These are phyloP conservation scores for Hoplodrina ambigua DNA, from an alignment of 2,888 invertebrate genomes.

Conservation along the genomic window DNA sequence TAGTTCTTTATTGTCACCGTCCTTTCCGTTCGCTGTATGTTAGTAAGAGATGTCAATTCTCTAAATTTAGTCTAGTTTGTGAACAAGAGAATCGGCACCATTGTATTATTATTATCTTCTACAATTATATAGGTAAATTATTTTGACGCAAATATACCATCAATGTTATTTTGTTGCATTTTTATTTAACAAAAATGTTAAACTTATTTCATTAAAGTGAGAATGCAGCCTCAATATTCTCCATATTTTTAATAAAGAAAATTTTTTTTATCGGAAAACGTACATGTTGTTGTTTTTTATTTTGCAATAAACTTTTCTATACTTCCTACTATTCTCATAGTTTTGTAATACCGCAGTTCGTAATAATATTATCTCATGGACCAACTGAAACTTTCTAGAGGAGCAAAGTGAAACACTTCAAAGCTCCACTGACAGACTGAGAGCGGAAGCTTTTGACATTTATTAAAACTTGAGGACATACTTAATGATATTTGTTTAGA, in stretches of 20 bases:
- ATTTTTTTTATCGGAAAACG: neutral
- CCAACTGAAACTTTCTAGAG: slow-evolving; percentile 34
- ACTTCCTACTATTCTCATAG: neutral
- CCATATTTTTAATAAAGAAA: neutral
- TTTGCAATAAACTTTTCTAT: neutral
- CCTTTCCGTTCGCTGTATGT: too few species aligned
- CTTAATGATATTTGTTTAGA: slow-evolving; percentile 55
- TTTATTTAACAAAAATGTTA: neutral
- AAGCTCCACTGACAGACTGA: slow-evolving; percentile 35
- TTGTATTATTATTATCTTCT: too few species aligned
- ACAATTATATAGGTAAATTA: slow-evolving; percentile 3
- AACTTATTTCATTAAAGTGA: too few species aligned
- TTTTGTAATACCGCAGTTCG: slow-evolving; percentile 17
- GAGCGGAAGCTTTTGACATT: slow-evolving; percentile 50
- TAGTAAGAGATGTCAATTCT: too few species aligned
- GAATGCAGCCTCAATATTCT: slow-evolving; percentile 25
- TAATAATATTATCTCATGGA: slow-evolving; percentile 8
- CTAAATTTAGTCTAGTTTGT: too few species aligned
- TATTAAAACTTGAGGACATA: slow-evolving; percentile 57
- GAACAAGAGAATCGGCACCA: too few species aligned
- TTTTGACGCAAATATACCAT: slow-evolving; percentile 9
- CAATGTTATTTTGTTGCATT: slow-evolving; percentile 8
- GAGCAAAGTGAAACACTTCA: slow-evolving; percentile 48
- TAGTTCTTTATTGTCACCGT: too few species aligned
- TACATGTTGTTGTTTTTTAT: slow-evolving; percentile 8